Evolutionary conservation across 1,140 invertebrate species (phyloP).

Genomic region (Bombus consobrinus): DNA sequence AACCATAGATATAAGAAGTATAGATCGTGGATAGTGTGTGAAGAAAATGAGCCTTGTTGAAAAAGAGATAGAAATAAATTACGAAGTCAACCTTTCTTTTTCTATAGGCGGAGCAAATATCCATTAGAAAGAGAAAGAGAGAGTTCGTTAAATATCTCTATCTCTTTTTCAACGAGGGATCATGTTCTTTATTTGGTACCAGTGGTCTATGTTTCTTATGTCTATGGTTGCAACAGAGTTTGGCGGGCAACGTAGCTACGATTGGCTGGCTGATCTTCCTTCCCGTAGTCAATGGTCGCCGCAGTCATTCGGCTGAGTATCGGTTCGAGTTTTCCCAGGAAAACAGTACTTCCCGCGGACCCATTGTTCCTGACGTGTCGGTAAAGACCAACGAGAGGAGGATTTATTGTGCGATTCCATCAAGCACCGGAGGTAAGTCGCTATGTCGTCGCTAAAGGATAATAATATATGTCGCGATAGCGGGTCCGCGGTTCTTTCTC

Average conservation of each 20-base stretch:
- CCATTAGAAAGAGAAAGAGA: too few relatives aligned
- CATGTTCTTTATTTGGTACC: too few relatives aligned
- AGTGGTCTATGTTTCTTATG: too few relatives aligned
- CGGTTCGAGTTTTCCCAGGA: constrained; percentile 72
- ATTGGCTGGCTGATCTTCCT: constrained; percentile 70
- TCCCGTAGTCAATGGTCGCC: constrained; percentile 71
- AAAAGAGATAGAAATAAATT: too few relatives aligned
- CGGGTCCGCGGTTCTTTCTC: constrained; percentile 52
- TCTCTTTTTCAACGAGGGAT: too few relatives aligned
- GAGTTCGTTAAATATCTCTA: too few relatives aligned
- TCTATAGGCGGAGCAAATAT: too few relatives aligned
- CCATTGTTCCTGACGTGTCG: constrained; percentile 65
- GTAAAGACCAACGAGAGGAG: constrained; percentile 44
- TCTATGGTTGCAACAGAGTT: constrained; percentile 37
- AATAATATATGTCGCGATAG: constrained; percentile 9
- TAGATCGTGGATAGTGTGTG: too few relatives aligned
- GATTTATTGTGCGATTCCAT: constrained; percentile 26
- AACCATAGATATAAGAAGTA: too few relatives aligned
- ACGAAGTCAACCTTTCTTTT: too few relatives aligned
- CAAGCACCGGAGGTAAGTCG: constrained; percentile 60
- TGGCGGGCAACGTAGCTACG: constrained; percentile 59
- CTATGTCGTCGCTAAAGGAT: neutral
- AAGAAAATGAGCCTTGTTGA: too few relatives aligned
- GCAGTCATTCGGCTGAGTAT: constrained; percentile 71
- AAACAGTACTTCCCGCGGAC: constrained; percentile 69